Evolutionary conservation across 1,140 invertebrate species (phyloP).

Genomic region (Lordiphosa stackelbergi): DNA sequence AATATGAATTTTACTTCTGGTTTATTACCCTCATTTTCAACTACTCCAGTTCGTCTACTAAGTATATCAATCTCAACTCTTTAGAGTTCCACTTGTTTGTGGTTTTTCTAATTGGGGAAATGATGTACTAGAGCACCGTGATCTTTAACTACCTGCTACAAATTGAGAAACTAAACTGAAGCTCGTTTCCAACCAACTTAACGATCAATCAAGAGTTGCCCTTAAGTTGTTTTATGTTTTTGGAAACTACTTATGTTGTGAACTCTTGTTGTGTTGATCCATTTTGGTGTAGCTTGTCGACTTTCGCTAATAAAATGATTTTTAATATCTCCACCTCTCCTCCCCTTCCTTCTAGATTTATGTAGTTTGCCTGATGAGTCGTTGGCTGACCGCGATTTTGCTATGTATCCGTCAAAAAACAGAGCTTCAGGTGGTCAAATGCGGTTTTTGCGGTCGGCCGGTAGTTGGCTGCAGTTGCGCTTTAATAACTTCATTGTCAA

Average conservation of each 20-base stretch:
- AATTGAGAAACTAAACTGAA: slow-evolving; percentile 39
- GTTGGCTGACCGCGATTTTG: slow-evolving; percentile 31
- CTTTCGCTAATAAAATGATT: slow-evolving; percentile 45
- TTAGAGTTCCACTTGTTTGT: slow-evolving; percentile 14
- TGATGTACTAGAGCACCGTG: slow-evolving; percentile 11
- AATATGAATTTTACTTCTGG: no score
- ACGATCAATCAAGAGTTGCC: slow-evolving; percentile 29
- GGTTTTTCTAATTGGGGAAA: slow-evolving; percentile 62
- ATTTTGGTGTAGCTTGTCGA: slow-evolving; percentile 14
- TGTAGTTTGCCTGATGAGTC: slow-evolving; percentile 22
- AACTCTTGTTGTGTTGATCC: slow-evolving; percentile 9
- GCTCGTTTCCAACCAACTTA: neutral
- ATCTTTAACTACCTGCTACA: slow-evolving; percentile 45
- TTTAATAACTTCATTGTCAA: slow-evolving; percentile 75
- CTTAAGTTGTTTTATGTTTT: slow-evolving; percentile 16
- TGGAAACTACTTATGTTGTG: neutral
- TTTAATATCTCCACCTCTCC: slow-evolving; percentile 10
- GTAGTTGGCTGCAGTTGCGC: slow-evolving; percentile 46
- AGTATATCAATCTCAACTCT: no score
- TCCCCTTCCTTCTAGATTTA: slow-evolving; percentile 24
- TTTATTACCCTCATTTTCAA: no score
- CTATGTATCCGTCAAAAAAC: slow-evolving; percentile 9
- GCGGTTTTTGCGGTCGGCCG: slow-evolving; percentile 40
- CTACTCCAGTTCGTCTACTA: no score
- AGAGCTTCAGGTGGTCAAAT: slow-evolving; percentile 35